Conservation (phyloP, 1,140 invertebrate species). For the Acromyrmex echinatior region DNA sequence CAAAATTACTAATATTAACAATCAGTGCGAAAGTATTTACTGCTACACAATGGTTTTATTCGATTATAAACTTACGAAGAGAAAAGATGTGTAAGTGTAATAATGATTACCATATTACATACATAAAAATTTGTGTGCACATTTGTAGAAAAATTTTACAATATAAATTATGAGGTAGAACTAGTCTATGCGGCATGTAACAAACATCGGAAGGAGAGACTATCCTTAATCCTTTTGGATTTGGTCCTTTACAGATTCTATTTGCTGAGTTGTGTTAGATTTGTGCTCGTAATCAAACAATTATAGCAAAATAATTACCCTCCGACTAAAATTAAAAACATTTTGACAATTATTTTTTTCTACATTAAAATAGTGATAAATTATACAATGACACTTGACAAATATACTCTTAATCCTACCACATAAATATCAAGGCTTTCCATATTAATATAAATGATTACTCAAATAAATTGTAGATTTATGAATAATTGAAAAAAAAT, state of each 20-base stretch:
- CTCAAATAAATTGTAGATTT: slow-evolving; percentile 45
- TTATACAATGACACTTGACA: slow-evolving; percentile 28
- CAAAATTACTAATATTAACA: slow-evolving; percentile 21
- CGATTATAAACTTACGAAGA: slow-evolving; percentile 42
- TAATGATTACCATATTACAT: slow-evolving; percentile 45
- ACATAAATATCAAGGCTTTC: slow-evolving; percentile 39
- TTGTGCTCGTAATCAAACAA: slow-evolving; percentile 67
- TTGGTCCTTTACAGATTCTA: slow-evolving; percentile 67
- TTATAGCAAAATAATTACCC: slow-evolving; percentile 49
- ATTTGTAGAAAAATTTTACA: slow-evolving; percentile 66
- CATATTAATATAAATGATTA: slow-evolving; percentile 36
- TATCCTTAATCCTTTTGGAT: slow-evolving; percentile 57
- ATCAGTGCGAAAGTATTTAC: slow-evolving; percentile 19
- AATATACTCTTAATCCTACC: slow-evolving; percentile 38
- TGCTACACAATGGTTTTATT: background rate
- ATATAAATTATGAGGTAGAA: slow-evolving; percentile 75
- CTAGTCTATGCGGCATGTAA: slow-evolving; percentile 68
- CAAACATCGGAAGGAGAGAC: slow-evolving; percentile 55
- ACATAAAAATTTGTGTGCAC: slow-evolving; percentile 56
- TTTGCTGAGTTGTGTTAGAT: slow-evolving; percentile 59
- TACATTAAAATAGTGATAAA: slow-evolving; percentile 57
- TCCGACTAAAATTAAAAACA: slow-evolving; percentile 32
- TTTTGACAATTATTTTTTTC: slow-evolving; percentile 24
- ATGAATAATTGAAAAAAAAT: slow-evolving; percentile 57
- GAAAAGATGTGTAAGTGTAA: slow-evolving; percentile 41